phyloP scores from a whole-genome alignment of 2,797 vertebrate genomes.

The Champsocephalus esox region DNA sequence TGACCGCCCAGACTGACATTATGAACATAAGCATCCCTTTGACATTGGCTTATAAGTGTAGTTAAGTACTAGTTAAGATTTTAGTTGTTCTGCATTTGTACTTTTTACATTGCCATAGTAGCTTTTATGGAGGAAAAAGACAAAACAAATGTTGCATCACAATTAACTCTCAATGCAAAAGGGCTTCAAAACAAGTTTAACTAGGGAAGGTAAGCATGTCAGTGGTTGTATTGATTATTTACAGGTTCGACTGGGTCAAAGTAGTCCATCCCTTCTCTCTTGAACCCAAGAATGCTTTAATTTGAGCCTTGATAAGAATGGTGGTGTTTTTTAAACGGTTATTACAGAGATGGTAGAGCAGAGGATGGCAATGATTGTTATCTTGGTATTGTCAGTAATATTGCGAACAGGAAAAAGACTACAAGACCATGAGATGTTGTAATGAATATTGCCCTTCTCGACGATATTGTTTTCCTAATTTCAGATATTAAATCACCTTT shows the following conservation, averaged over 20 bases:
- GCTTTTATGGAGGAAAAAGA: background rate
- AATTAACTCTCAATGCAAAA: background rate
- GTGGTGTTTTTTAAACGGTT: background rate
- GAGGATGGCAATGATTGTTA: background rate
- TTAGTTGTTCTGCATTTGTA: background rate
- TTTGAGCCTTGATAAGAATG: background rate
- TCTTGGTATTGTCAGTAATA: background rate
- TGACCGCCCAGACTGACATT: background rate
- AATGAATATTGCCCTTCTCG: background rate
- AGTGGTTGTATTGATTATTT: constrained; percentile 7
- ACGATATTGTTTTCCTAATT: background rate
- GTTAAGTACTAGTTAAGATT: background rate
- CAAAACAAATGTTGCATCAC: fast-evolving
- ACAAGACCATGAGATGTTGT: background rate
- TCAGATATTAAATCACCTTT: background rate
- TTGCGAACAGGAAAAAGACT: background rate
- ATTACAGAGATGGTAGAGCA: background rate
- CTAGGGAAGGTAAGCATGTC: background rate
- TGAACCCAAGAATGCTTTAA: background rate
- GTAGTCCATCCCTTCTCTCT: background rate
- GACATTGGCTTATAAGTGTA: background rate
- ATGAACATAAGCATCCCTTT: background rate
- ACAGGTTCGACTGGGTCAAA: constrained; percentile 8
- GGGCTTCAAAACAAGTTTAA: background rate
- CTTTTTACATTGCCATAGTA: background rate